phyloP scores from a whole-genome alignment of 2,797 vertebrate species.

The Florisuga fusca region DNA sequence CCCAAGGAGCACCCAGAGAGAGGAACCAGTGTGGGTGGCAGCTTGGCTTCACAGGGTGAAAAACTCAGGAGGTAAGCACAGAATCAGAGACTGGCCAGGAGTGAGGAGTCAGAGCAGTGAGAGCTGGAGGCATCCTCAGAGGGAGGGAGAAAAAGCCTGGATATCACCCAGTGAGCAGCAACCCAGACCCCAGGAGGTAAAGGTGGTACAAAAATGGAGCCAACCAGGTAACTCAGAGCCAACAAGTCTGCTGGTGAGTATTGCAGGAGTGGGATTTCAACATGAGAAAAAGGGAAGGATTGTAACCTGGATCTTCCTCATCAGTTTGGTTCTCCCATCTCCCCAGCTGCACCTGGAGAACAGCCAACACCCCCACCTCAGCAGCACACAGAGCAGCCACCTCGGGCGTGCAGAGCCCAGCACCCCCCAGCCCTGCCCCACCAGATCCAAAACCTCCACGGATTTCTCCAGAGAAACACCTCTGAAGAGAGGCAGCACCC shows the following conservation, averaged over 20 bases:
- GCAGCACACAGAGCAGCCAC: neutral
- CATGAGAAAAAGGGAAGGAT: neutral
- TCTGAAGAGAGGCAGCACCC: neutral
- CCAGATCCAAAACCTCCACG: neutral
- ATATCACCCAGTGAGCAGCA: rapidly evolving
- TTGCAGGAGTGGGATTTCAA: neutral
- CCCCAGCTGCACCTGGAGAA: neutral
- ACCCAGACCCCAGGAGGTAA: neutral
- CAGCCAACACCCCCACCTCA: neutral
- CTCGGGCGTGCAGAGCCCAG: neutral
- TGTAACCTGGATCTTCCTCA: neutral
- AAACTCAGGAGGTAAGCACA: neutral
- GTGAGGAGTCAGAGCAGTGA: neutral
- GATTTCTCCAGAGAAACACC: neutral
- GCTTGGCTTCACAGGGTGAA: neutral
- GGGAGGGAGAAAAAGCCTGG: neutral
- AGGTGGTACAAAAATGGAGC: rapidly evolving
- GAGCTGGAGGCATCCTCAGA: neutral
- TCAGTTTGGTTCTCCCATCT: neutral
- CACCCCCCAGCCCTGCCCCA: neutral
- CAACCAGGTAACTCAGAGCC: rapidly evolving
- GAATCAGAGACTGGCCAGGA: too few species aligned
- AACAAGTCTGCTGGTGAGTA: rapidly evolving
- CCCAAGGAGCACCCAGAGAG: neutral
- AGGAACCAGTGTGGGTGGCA: neutral